Conservation (phyloP, 2,797 vertebrate species). For the Mormyrus proboscirostris region DNA sequence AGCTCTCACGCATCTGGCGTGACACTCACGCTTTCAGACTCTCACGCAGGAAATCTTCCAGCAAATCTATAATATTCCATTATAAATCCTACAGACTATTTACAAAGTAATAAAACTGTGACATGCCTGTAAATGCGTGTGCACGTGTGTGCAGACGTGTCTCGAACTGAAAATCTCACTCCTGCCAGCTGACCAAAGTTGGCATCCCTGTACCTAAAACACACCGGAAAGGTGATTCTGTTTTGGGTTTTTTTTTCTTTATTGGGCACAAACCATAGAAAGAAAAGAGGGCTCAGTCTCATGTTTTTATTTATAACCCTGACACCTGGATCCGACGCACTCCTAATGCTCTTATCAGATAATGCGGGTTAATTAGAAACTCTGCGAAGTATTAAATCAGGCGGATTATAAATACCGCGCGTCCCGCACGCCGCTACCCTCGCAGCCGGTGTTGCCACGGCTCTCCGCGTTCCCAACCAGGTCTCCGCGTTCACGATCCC, state of each 20-base stretch:
- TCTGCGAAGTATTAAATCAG: constrained; percentile 34
- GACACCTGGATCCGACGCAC: constrained; percentile 22
- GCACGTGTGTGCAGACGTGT: not conserved
- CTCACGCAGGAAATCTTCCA: not conserved
- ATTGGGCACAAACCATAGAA: not conserved
- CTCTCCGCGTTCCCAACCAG: not conserved
- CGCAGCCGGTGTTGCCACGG: not conserved
- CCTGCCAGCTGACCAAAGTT: not conserved
- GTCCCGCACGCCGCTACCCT: not conserved
- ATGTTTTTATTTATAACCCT: constrained; percentile 30
- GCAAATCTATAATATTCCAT: not conserved
- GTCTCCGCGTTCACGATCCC: not conserved
- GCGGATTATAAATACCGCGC: constrained; percentile 32
- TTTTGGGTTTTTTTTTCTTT: not conserved
- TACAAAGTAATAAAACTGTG: not conserved
- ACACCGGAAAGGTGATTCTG: not conserved
- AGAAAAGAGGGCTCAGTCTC: constrained; percentile 28
- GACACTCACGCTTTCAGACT: not conserved
- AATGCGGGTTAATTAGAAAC: constrained; percentile 47
- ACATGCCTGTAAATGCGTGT: not conserved
- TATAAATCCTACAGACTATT: not conserved
- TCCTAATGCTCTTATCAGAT: constrained; percentile 42
- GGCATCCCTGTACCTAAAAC: not conserved
- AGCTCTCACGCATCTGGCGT: not conserved
- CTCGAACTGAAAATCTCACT: not conserved